These are phyloP conservation scores for Ischnura elegans DNA, from an alignment of 2,888 invertebrate genomes.

Conservation along the genomic window DNA sequence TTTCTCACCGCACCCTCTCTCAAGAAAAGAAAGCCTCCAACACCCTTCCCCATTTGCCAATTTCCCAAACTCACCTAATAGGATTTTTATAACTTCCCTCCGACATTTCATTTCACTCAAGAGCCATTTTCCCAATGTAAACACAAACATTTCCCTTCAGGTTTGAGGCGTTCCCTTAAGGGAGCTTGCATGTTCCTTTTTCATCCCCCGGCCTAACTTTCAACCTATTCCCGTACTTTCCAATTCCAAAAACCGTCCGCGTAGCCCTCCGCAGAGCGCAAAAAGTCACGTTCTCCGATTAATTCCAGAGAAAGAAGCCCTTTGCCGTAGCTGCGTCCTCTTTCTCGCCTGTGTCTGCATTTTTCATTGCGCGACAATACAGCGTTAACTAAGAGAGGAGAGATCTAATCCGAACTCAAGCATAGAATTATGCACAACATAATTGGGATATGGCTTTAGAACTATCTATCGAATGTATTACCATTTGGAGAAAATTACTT, in stretches of 20 bases:
- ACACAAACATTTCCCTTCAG: slow-evolving; percentile 39
- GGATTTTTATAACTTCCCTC: slow-evolving; percentile 45
- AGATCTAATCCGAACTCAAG: no score
- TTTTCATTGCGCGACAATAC: no score
- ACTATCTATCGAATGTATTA: no score
- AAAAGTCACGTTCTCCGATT: slow-evolving; percentile 37
- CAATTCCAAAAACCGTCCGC: not conserved
- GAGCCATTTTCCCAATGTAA: slow-evolving; percentile 16
- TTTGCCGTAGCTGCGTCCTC: no score
- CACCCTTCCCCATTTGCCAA: not conserved
- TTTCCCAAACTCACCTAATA: slow-evolving; percentile 46
- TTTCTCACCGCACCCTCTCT: not conserved
- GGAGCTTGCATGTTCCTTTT: not conserved
- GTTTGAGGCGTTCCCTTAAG: not conserved
- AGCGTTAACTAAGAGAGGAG: no score
- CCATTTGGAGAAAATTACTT: no score
- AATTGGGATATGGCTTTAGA: no score
- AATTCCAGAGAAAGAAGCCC: not conserved
- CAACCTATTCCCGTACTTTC: not conserved
- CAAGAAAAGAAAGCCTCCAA: no score
- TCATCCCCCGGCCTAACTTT: no score
- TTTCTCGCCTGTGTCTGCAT: no score
- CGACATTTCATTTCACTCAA: slow-evolving; percentile 53
- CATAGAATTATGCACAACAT: no score
- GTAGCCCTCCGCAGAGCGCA: not conserved